Evolutionary conservation across 2,113 vertebrate genomes (phyloP).

Genomic region (Eleginops maclovinus): DNA sequence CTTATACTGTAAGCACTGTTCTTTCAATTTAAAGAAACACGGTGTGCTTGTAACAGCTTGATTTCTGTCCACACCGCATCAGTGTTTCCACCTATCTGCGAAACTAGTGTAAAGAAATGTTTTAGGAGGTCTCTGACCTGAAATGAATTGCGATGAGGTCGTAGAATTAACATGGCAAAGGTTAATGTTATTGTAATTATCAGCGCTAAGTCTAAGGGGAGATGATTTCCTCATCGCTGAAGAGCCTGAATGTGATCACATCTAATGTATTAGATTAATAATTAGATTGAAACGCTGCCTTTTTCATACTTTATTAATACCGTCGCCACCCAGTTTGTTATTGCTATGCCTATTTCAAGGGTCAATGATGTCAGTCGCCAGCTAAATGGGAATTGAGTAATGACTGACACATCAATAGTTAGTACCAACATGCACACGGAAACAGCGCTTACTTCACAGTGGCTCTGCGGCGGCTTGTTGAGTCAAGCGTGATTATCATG

Average conservation of each 20-base stretch:
- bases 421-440: constrained; percentile 37
- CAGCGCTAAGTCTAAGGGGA: constrained; percentile 69
- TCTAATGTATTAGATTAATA: constrained; percentile 83
- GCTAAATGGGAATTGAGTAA: constrained; percentile 71
- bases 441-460: constrained; percentile 49
- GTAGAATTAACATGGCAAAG: constrained; percentile 81
- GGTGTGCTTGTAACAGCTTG: constrained; percentile 18
- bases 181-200: constrained; percentile 86
- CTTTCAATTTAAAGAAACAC: constrained; percentile 45
- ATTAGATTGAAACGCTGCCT: constrained; percentile 79
- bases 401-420: constrained; percentile 47
- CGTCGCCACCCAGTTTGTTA: constrained; percentile 68
- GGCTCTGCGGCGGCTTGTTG: constrained; percentile 68
- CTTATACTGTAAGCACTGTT: constrained; percentile 18
- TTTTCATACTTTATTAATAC: constrained; percentile 82
- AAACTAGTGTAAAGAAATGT: constrained; percentile 62
- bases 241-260: constrained; percentile 79
- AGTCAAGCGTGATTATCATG: constrained; percentile 78
- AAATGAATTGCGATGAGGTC: constrained; percentile 70
- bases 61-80: constrained; percentile 44
- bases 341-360: constrained; percentile 78
- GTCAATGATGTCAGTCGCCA: constrained; percentile 69
- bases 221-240: constrained; percentile 79
- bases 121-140: constrained; percentile 62
- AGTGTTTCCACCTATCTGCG: constrained; percentile 22